A percentile compares a stretch with the other conserved stretches of the same genome.
Evolutionary conservation across 2,797 vertebrate genomes (phyloP).

Genomic region (Acanthopagrus latus): DNA sequence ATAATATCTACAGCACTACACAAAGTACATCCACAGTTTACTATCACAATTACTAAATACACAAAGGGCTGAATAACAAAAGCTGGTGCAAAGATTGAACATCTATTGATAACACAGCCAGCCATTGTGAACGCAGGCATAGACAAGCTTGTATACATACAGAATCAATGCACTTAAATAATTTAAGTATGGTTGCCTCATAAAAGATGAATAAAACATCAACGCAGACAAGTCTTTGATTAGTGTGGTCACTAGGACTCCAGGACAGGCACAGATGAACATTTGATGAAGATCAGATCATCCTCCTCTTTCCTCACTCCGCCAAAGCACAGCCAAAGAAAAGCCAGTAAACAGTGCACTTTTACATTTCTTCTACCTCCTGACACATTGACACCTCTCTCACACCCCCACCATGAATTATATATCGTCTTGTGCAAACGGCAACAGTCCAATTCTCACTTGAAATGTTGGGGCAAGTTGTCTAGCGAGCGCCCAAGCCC

Average conservation of each 20-base stretch:
- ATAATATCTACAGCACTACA: neutral
- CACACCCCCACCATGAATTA: slow-evolving; percentile 88
- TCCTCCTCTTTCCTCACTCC: slow-evolving; percentile 62
- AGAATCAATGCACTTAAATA: slow-evolving; percentile 86
- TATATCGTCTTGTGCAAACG: slow-evolving; percentile 84
- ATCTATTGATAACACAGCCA: slow-evolving; percentile 71
- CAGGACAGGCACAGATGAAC: slow-evolving; percentile 76
- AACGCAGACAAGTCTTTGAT: slow-evolving; percentile 83
- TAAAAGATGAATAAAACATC: slow-evolving; percentile 85
- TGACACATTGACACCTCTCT: slow-evolving; percentile 90
- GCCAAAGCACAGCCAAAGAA: slow-evolving; percentile 69
- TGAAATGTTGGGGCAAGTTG: slow-evolving; percentile 88
- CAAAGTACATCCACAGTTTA: slow-evolving; percentile 8
- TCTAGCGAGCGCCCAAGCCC: slow-evolving; percentile 72
- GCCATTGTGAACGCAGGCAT: slow-evolving; percentile 65
- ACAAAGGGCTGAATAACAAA: slow-evolving; percentile 63
- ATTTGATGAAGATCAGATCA: slow-evolving; percentile 83
- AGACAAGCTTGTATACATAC: slow-evolving; percentile 82
- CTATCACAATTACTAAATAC: slow-evolving; percentile 41
- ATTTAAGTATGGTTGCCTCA: slow-evolving; percentile 83
- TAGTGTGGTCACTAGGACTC: slow-evolving; percentile 78
- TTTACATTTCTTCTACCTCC: slow-evolving; percentile 86
- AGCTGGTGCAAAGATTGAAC: slow-evolving; percentile 41
- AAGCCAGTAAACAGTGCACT: slow-evolving; percentile 88
- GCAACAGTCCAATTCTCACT: slow-evolving; percentile 87